Evolutionary conservation across 2,888 invertebrate species (phyloP).

Genomic region (Polyommatus icarus): DNA sequence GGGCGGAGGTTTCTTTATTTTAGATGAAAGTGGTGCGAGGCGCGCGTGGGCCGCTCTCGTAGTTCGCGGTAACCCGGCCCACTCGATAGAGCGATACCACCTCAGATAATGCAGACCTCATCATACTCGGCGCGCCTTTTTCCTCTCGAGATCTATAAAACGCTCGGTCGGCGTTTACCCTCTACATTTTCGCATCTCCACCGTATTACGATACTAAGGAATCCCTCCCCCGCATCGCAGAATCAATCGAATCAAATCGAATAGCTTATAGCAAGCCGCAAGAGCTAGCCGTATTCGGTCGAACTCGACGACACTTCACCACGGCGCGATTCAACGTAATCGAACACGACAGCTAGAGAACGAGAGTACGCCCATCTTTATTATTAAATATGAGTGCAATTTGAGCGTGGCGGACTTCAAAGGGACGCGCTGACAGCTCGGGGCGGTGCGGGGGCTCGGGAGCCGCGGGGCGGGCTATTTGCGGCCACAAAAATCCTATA

Average conservation of each 20-base stretch:
- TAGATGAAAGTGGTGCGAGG: slow-evolving; percentile 66
- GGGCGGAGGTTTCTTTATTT: slow-evolving; percentile 62
- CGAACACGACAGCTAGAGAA: background rate
- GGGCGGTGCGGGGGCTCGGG: background rate
- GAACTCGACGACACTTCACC: background rate
- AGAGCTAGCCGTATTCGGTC: background rate
- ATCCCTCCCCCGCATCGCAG: background rate
- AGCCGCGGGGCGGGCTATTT: background rate
- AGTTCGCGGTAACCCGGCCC: background rate
- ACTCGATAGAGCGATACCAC: background rate
- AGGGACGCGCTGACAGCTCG: background rate
- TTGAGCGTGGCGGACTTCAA: slow-evolving; percentile 19
- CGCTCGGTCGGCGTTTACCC: background rate
- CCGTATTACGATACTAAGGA: background rate
- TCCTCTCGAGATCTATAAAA: background rate
- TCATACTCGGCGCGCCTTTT: background rate
- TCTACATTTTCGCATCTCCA: background rate
- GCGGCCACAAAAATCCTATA: slow-evolving; percentile 13
- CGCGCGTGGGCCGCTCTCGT: slow-evolving; percentile 40
- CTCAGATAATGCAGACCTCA: background rate
- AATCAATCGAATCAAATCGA: background rate
- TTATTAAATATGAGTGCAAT: slow-evolving; percentile 10
- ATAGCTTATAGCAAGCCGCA: background rate
- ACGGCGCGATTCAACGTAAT: background rate
- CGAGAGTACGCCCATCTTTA: background rate